phyloP scores from a whole-genome alignment of 2,113 vertebrate genomes.

The Macroglossus sobrinus region DNA sequence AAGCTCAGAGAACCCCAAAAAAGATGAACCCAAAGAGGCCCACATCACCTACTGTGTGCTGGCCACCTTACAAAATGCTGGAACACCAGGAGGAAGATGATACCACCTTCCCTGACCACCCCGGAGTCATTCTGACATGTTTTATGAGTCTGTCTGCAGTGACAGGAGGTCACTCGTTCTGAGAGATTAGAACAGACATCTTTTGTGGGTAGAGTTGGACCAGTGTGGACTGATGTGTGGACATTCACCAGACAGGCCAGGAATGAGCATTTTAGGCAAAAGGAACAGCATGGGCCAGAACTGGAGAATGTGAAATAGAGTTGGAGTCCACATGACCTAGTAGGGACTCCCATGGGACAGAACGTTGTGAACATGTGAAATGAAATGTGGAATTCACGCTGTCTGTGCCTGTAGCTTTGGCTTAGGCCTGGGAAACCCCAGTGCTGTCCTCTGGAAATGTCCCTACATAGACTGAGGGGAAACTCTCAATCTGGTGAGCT shows the following conservation, averaged over 20 bases:
- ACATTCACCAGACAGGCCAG: not conserved
- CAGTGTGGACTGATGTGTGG: not conserved
- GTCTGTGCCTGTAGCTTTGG: not conserved
- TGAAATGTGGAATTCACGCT: not conserved
- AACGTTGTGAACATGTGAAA: not conserved
- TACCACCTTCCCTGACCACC: not conserved
- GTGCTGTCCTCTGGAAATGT: not conserved
- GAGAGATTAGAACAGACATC: not conserved
- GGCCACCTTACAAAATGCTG: not conserved
- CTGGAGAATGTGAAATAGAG: not conserved
- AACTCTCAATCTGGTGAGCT: not conserved
- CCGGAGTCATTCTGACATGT: not conserved
- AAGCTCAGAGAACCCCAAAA: no score
- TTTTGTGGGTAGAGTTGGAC: not conserved
- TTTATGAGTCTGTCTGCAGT: not conserved
- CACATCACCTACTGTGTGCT: not conserved
- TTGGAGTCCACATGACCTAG: not conserved
- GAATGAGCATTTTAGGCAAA: not conserved
- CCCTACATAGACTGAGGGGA: no score
- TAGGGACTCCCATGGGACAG: not conserved
- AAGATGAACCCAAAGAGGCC: no score
- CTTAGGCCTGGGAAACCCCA: not conserved
- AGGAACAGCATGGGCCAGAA: not conserved
- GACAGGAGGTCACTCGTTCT: not conserved
- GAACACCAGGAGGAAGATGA: not conserved